Conservation (phyloP, 2,113 vertebrate species). For the Oceanites oceanicus region DNA sequence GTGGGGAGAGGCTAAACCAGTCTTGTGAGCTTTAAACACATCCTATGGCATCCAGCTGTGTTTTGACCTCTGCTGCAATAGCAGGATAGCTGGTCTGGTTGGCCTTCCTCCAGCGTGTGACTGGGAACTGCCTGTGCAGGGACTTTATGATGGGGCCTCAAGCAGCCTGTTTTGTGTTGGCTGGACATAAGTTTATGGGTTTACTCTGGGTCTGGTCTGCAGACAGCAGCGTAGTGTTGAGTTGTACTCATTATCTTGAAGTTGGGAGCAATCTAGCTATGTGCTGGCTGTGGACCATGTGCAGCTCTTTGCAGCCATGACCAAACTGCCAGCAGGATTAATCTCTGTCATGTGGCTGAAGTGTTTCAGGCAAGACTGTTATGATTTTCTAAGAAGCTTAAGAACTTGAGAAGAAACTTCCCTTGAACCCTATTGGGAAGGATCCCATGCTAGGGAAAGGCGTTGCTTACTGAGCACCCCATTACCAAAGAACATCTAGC, state of each 20-base stretch:
- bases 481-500: neutral
- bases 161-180: neutral
- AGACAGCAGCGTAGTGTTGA: neutral
- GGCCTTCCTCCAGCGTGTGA: rapidly evolving
- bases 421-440: neutral
- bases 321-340: neutral
- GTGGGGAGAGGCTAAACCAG: neutral
- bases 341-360: neutral
- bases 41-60: neutral
- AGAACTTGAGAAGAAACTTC: neutral
- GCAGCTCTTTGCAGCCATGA: neutral
- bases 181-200: neutral
- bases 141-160: neutral
- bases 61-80: neutral
- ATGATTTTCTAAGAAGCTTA: neutral
- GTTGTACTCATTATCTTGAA: no score
- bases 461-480: neutral
- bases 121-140: neutral
- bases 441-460: neutral
- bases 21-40: rapidly evolving
- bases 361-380: neutral
- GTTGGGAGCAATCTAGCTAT: neutral
- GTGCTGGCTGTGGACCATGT: neutral
- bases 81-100: neutral
- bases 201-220: neutral